Conservation (phyloP, 2,888 invertebrate species). For the Hypselothyrea guttata region DNA sequence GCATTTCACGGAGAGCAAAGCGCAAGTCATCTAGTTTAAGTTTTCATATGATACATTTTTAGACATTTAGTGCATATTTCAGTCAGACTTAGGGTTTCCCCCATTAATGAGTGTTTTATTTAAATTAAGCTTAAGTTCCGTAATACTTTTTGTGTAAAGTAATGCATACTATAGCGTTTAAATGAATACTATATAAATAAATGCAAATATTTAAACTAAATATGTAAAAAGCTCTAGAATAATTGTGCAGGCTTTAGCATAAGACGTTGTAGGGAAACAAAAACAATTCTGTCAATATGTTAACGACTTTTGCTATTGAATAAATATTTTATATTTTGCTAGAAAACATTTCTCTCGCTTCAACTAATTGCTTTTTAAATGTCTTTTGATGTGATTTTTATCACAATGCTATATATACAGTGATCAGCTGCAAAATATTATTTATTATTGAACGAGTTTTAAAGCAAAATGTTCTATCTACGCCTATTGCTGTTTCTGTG, state of each 20-base stretch:
- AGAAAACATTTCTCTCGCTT: constrained; percentile 50
- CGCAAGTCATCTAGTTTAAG: constrained; percentile 49
- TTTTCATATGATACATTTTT: constrained; percentile 8
- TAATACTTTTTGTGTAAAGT: constrained; percentile 43
- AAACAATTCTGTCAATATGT: constrained; percentile 46
- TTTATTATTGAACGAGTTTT: constrained; percentile 10
- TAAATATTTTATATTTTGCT: constrained; percentile 72
- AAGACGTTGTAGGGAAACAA: constrained; percentile 31
- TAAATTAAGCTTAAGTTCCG: constrained; percentile 40
- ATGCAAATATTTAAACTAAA: constrained; percentile 28
- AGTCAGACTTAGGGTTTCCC: constrained; percentile 40
- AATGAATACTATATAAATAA: constrained; percentile 42
- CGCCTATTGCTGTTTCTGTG: background rate
- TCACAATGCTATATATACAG: constrained; percentile 33
- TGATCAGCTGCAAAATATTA: background rate
- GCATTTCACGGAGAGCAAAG: constrained; percentile 31
- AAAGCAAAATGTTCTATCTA: background rate
- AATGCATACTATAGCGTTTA: constrained; percentile 37
- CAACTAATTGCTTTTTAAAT: constrained; percentile 56
- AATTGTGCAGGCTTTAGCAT: constrained; percentile 26
- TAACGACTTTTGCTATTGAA: constrained; percentile 61
- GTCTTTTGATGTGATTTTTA: constrained; percentile 30
- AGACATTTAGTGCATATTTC: constrained; percentile 26
- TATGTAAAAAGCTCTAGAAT: constrained; percentile 23
- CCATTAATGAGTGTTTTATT: constrained; percentile 39